Conservation (phyloP, 2,797 vertebrate genomes). For the Dipus sagitta region DNA sequence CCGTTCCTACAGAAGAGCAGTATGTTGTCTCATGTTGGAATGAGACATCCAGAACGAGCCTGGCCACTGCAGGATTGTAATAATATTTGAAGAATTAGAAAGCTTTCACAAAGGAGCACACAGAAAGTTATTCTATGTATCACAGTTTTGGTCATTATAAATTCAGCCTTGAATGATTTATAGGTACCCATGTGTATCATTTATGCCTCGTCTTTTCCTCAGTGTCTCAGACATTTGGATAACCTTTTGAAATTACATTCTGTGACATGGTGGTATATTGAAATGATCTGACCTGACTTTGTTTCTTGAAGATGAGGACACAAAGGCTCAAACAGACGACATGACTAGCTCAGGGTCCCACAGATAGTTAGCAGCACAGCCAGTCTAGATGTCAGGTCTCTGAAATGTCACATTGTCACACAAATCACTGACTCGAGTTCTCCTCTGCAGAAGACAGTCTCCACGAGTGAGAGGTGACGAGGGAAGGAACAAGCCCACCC, state of each 20-base stretch:
- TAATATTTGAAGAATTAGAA: slow-evolving; percentile 15
- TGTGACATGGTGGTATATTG: neutral
- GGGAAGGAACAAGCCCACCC: neutral
- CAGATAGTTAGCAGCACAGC: neutral
- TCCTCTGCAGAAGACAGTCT: neutral
- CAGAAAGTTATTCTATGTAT: neutral
- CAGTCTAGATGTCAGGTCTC: neutral
- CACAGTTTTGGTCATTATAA: neutral
- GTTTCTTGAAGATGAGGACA: neutral
- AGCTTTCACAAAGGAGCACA: neutral
- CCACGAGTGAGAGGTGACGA: neutral
- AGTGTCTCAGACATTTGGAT: neutral
- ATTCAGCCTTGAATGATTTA: neutral
- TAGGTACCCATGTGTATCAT: neutral
- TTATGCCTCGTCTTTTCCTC: neutral
- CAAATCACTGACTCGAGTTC: rapidly evolving
- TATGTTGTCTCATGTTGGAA: neutral
- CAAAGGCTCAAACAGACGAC: neutral
- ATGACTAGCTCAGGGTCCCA: neutral
- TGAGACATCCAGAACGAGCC: neutral
- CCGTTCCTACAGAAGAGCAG: neutral
- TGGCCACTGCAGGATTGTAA: neutral
- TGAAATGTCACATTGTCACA: neutral
- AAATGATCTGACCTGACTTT: neutral
- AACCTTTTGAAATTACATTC: neutral